Evolutionary conservation across 2,113 vertebrate genomes (phyloP).

Genomic region (Paedocypris sp.): DNA sequence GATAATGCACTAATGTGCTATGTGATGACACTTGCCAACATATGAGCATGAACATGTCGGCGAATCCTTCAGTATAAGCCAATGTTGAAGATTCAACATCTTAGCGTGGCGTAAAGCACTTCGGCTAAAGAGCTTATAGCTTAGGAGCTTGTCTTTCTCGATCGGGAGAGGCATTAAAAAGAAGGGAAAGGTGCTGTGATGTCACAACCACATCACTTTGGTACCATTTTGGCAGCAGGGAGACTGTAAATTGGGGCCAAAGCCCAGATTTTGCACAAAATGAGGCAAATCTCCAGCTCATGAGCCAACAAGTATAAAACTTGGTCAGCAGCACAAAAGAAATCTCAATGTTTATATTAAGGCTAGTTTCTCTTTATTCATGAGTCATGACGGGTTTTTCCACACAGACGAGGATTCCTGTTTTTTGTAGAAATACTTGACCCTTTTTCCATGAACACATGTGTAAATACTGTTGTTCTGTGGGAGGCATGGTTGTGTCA

Average conservation of each 20-base stretch:
- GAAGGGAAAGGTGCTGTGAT: background rate
- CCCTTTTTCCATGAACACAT: background rate
- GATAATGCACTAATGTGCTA: constrained; percentile 14
- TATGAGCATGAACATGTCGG: background rate
- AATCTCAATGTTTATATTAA: background rate
- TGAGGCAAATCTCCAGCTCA: too few species aligned
- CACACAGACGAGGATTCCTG: background rate
- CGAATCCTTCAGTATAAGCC: background rate
- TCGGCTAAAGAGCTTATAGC: constrained; percentile 13
- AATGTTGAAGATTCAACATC: background rate
- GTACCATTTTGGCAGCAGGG: background rate
- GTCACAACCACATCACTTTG: background rate
- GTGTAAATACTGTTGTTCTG: background rate
- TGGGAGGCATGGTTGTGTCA: background rate
- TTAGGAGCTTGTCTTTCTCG: background rate
- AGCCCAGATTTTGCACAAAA: too few species aligned
- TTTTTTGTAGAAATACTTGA: background rate
- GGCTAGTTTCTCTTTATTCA: background rate
- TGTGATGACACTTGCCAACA: background rate
- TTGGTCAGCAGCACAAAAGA: background rate
- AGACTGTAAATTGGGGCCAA: too few species aligned
- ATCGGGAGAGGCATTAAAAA: background rate
- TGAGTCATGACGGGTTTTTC: background rate
- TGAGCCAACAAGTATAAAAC: too few species aligned
- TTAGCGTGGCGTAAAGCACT: constrained; percentile 9